Conservation (phyloP, 1,140 invertebrate species). For the Drosophila orosa region DNA sequence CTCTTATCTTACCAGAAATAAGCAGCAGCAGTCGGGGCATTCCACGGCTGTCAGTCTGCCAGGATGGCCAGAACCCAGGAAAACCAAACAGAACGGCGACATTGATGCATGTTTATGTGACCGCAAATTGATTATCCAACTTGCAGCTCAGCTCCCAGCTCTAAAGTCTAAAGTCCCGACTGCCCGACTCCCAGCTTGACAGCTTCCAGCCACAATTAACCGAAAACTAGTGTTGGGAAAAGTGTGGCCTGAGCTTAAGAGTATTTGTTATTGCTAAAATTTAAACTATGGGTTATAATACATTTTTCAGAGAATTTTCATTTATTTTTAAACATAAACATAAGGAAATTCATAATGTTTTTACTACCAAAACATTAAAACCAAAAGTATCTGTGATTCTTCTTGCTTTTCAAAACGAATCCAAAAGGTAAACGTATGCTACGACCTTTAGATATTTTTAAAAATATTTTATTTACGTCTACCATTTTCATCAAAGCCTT, state of each 20-base stretch:
- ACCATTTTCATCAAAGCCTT: background rate
- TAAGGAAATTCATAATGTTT: background rate
- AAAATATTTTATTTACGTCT: background rate
- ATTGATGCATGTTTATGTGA: slow-evolving; percentile 78
- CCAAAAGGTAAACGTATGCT: background rate
- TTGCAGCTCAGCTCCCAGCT: slow-evolving; percentile 23
- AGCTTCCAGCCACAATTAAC: slow-evolving; percentile 54
- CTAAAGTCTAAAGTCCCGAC: slow-evolving; percentile 24
- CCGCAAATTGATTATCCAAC: slow-evolving; percentile 75
- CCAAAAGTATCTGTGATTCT: background rate
- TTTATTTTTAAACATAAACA: background rate
- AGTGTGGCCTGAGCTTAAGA: background rate
- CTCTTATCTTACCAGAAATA: slow-evolving; percentile 78
- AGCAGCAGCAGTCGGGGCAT: slow-evolving; percentile 66
- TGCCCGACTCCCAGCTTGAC: slow-evolving; percentile 17
- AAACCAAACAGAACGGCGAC: slow-evolving; percentile 39
- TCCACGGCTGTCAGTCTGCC: slow-evolving; percentile 57
- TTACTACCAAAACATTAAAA: too few species aligned
- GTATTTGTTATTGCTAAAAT: background rate
- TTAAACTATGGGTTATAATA: too few species aligned
- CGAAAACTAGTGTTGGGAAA: slow-evolving; percentile 21
- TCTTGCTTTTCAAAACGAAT: background rate
- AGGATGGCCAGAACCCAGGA: slow-evolving; percentile 16
- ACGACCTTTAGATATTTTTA: background rate
- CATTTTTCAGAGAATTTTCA: background rate